Base-by-base conservation (phyloP, 1,140 invertebrate species). In the Gonatopus flavifemur region DNA sequence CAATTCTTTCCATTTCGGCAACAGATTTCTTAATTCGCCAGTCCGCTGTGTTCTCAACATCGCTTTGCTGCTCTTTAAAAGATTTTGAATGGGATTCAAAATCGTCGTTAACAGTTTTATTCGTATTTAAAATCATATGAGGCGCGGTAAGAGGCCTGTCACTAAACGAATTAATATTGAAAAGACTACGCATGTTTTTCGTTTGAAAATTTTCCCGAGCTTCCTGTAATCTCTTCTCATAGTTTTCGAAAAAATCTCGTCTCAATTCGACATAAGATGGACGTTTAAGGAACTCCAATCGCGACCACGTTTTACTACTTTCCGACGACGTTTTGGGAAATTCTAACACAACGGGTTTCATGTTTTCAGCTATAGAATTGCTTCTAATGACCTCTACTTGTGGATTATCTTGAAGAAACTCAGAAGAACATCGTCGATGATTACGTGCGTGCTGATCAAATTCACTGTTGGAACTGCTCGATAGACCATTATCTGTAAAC, bases 401-500 rank as follows among this genome's bases (percentile, higher is more conserved):
- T 15, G 43, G 53, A 18, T 42, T 55, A 41, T 54, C 40, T 21
- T 52, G 35, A 35, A 39, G 35, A 21, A 10, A 8, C 37, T 59
- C 44, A 28, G 37, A 45, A 13, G 46, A n/a, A n/a, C n/a, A 33
- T 21, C 32, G 24, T 20, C 37, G 52, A 19, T 33, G 20, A 28
- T 12, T 48, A 33, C 40, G 37, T 15, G 33, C 35, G 31, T 36
- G 7, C 6, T 55, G 47, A 37, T 42, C 48, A 55, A 47, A 55
- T 41, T 56, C 44, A 57, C 55, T 61, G 64, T 54, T 62, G 39
- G 33, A 63, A 40, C 51, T 59, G 55, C 66, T 66, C 46, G 52
- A 49, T 31, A 52, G 40, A 57, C 52, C 58, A 59, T 38, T 44
- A 75, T 74, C 72, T 74, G 72, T 45, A 75, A n/a, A 75, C 42